These are phyloP conservation scores for Drosophila testacea DNA, from an alignment of 2,888 invertebrate genomes.

Conservation along the genomic window DNA sequence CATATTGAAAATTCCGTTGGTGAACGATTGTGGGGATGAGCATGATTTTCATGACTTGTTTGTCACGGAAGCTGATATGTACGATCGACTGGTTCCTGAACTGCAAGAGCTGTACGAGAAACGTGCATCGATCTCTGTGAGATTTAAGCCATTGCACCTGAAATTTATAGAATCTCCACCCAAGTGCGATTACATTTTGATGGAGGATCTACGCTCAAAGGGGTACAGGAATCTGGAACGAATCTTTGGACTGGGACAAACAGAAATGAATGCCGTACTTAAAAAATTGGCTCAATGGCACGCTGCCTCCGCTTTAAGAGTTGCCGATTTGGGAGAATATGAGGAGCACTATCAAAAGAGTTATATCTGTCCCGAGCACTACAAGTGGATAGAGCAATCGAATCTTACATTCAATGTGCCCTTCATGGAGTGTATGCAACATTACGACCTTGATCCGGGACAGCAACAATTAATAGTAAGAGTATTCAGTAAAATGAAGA, in stretches of 20 bases:
- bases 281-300: conserved; percentile 80
- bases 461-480: conserved; percentile 68
- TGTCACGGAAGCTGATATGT: conserved; percentile 68
- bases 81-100: conserved; percentile 71
- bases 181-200: conserved; percentile 66
- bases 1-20: conserved; percentile 75
- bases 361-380: conserved; percentile 49
- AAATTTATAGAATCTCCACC: conserved; percentile 53
- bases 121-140: conserved; percentile 41
- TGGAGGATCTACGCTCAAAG: conserved; percentile 71
- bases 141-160: conserved; percentile 67
- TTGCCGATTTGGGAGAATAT: conserved; percentile 59
- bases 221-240: conserved; percentile 73
- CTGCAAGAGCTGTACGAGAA: conserved; percentile 68
- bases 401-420: conserved; percentile 52
- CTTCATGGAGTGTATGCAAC: conserved; percentile 60
- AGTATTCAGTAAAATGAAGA: neutral
- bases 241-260: conserved; percentile 66
- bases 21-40: conserved; percentile 54
- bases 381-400: conserved; percentile 50
- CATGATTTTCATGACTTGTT: conserved; percentile 66
- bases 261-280: conserved; percentile 70
- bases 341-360: conserved; percentile 46
- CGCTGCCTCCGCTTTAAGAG: conserved; percentile 77
- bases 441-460: conserved; percentile 52